Conservation (phyloP, 1,140 invertebrate species). For the Drosophila kikkawai region DNA sequence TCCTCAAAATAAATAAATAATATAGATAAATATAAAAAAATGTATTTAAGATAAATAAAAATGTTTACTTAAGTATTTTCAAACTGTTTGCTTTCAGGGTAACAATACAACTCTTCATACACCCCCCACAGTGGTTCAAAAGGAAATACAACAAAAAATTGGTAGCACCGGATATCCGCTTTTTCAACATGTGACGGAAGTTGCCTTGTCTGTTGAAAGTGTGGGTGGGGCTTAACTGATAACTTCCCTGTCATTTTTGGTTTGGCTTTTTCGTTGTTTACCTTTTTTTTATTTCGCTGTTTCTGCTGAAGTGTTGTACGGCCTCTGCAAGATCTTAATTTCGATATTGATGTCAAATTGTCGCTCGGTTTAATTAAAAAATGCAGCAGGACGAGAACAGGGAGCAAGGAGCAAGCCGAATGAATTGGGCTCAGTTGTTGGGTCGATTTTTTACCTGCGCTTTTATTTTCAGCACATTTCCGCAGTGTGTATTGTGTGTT, state of each 20-base stretch:
- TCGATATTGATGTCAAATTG: slow-evolving; percentile 83
- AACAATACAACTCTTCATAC: not conserved
- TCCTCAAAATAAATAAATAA: not conserved
- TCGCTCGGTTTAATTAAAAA: slow-evolving; percentile 79
- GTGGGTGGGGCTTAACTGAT: slow-evolving; percentile 29
- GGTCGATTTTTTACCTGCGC: slow-evolving; percentile 15
- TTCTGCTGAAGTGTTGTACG: slow-evolving; percentile 16
- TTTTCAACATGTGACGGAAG: slow-evolving; percentile 60
- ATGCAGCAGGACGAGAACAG: slow-evolving; percentile 35
- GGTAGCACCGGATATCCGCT: slow-evolving; percentile 74
- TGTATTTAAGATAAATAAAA: not conserved
- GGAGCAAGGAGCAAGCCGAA: slow-evolving; percentile 6
- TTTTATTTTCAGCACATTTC: slow-evolving; percentile 33
- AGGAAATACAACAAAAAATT: slow-evolving; percentile 27
- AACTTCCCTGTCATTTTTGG: slow-evolving; percentile 45
- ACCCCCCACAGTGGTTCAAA: not conserved
- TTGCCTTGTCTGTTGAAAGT: slow-evolving; percentile 16
- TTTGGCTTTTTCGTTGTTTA: slow-evolving; percentile 26
- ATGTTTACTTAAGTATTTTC: too few species aligned
- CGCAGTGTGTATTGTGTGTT: slow-evolving; percentile 19
- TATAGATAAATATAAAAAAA: too few species aligned
- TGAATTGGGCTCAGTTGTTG: slow-evolving; percentile 17
- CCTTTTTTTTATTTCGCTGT: not conserved
- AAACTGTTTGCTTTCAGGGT: too few species aligned
- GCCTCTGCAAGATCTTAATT: slow-evolving; percentile 77